Base-by-base conservation (phyloP, 2,113 vertebrate genomes). In the Myiagra hebetior region DNA sequence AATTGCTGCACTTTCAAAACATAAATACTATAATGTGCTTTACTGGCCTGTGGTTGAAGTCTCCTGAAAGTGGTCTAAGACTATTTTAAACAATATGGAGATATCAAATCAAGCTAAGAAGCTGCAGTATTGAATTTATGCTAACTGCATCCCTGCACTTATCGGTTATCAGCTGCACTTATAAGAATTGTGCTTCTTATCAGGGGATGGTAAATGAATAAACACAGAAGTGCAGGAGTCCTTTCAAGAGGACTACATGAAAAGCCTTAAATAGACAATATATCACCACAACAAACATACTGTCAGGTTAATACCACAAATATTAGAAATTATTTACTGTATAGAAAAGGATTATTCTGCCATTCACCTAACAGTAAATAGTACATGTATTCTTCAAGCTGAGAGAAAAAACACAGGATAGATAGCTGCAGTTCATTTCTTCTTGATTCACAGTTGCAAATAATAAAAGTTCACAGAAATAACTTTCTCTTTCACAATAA, bases 371-470 rank as follows among this genome's bases (percentile, higher is more conserved):
- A 69, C 13, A 87, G 64, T 31, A 73, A 89, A 41, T 50, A 78
- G n/a, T 12, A 78, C 6, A 18, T 4, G 8, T 49, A 52, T 72
- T 70, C 64, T 82, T 96, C 63, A 42, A 82, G 46, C 24, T n/a
- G 72, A 79, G 41, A 91, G 37, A 41, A 82, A 87, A 85, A 82
- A n/a, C 64, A 69, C 24, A 42, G 63, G 31, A 23, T 5, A 39
- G 28, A 23, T 5, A 39, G 52, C 39, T 82, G 72, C 84, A 84
- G 49, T 47, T 87, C 14, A 27, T 57, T 62, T 62, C 65, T 57
- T 94, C 90, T 86, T 82, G 50, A 76, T 95, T 97, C 90, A 95
- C 94, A 96, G 91, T 37, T 46, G 56, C 37, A 94, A 81, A 86
- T 33, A 56, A 67, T n/a, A 75, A 33, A 53, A 81, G 80, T 95